These are phyloP conservation scores for Creontiades dilutus DNA, from an alignment of 2,888 invertebrate species.

Conservation along the genomic window DNA sequence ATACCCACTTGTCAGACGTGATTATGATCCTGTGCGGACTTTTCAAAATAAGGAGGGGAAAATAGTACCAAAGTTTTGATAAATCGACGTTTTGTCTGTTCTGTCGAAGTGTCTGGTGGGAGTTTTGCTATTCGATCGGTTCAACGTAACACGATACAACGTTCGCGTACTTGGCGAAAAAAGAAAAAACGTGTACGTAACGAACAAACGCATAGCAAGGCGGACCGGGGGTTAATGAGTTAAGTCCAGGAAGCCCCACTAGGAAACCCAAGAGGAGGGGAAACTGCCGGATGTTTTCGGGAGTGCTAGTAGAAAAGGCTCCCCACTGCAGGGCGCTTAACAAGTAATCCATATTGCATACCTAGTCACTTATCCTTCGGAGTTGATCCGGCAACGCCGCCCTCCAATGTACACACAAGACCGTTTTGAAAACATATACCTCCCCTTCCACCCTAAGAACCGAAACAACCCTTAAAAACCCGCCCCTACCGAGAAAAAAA, in stretches of 20 bases:
- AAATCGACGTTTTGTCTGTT: neutral
- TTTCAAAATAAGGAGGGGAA: neutral
- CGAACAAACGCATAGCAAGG: slow-evolving; percentile 20
- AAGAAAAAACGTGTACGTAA: slow-evolving; percentile 33
- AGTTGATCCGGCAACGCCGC: slow-evolving; percentile 72
- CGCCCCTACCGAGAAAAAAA: slow-evolving; percentile 29
- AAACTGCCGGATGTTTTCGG: slow-evolving; percentile 69
- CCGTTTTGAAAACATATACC: slow-evolving; percentile 74
- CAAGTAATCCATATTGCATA: slow-evolving; percentile 74
- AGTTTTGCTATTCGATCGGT: neutral
- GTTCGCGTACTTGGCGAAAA: slow-evolving; percentile 29
- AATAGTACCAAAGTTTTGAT: neutral
- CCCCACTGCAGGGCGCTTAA: slow-evolving; percentile 71
- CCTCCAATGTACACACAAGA: slow-evolving; percentile 73
- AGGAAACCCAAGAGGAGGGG: slow-evolving; percentile 40
- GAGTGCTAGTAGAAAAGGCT: slow-evolving; percentile 54
- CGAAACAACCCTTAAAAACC: slow-evolving; percentile 39
- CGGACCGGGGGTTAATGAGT: slow-evolving; percentile 66
- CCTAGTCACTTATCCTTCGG: slow-evolving; percentile 68
- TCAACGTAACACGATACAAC: neutral
- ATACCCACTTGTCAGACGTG: slow-evolving; percentile 18
- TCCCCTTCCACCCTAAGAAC: slow-evolving; percentile 37
- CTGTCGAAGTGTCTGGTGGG: neutral
- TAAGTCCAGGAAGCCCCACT: neutral
- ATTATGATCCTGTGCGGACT: neutral